A percentile compares a stretch with the other conserved stretches of the same genome.
phyloP scores from a whole-genome alignment of 2,113 vertebrate species.

The Gallinago media region DNA sequence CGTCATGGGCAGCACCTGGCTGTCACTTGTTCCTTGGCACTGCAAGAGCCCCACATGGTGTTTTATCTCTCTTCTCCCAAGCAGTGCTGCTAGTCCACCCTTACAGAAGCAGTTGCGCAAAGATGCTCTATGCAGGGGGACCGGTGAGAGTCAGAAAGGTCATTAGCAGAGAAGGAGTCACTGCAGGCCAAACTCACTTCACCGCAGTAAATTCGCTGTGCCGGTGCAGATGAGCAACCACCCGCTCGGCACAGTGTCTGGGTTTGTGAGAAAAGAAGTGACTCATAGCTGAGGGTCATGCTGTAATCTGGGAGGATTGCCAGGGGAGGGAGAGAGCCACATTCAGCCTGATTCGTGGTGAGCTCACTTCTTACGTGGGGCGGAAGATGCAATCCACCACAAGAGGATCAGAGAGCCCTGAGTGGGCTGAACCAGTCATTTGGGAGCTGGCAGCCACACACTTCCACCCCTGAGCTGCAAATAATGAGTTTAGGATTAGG shows the following conservation, averaged over 20 bases:
- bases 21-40: not conserved
- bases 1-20: not conserved
- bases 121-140: not conserved
- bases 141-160: not conserved
- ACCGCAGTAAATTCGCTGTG: not conserved
- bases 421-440: conserved; percentile 15
- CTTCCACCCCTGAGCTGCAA: conserved; percentile 4
- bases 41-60: fast-evolving
- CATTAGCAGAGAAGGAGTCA: not conserved
- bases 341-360: not conserved
- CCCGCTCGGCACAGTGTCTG: not conserved
- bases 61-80: not conserved
- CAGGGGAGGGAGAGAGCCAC: conserved; percentile 26
- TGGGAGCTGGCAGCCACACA: not conserved
- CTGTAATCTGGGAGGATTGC: conserved; percentile 50
- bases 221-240: conserved; percentile 22
- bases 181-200: not conserved
- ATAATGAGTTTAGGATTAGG: conserved; percentile 29
- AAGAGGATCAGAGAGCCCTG: not conserved
- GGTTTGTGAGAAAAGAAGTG: conserved; percentile 52
- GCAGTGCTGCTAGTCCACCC: not conserved
- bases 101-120: not conserved
- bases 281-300: conserved; percentile 59
- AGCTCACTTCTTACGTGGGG: conserved; percentile 37
- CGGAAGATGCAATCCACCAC: not conserved